A percentile compares a stretch with the other conserved stretches of the same genome.
Conservation (phyloP, 2,888 invertebrate genomes). For the Mimas tiliae region DNA sequence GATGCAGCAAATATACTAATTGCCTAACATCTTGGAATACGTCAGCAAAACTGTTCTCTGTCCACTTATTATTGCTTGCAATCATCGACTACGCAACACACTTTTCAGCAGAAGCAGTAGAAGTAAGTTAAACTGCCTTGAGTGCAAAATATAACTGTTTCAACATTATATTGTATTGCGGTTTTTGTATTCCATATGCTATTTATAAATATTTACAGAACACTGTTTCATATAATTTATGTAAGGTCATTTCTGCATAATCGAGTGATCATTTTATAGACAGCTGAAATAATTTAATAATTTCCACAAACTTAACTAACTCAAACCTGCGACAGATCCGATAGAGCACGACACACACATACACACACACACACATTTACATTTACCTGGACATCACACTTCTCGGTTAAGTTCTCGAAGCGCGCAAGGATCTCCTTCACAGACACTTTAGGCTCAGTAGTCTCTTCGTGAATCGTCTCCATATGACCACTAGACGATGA, state of each 20-base stretch:
- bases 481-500: conserved; percentile 87
- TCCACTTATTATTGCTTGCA: conserved; percentile 7
- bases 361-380: no score
- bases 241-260: conserved; percentile 12
- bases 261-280: background rate
- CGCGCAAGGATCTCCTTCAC: conserved; percentile 92
- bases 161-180: background rate
- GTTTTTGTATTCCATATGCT: conserved; percentile 4
- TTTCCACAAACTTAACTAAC: background rate
- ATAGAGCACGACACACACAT: conserved; percentile 21
- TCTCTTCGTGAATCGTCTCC: conserved; percentile 93
- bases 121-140: background rate
- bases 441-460: conserved; percentile 91
- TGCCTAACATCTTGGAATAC: conserved; percentile 17
- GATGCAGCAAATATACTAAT: conserved; percentile 36
- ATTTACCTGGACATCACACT: conserved; percentile 66
- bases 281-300: background rate
- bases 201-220: conserved; percentile 6
- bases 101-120: conserved; percentile 2
- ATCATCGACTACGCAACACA: conserved; percentile 4
- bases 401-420: conserved; percentile 89
- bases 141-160: background rate
- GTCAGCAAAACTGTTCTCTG: conserved; percentile 5
- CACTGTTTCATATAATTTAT: background rate
- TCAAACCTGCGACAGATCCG: conserved; percentile 24